Evolutionary conservation across 1,140 invertebrate genomes (phyloP), one percentile per base, ranked within the genome.

Genomic region (Drosophila jambulina): DNA sequence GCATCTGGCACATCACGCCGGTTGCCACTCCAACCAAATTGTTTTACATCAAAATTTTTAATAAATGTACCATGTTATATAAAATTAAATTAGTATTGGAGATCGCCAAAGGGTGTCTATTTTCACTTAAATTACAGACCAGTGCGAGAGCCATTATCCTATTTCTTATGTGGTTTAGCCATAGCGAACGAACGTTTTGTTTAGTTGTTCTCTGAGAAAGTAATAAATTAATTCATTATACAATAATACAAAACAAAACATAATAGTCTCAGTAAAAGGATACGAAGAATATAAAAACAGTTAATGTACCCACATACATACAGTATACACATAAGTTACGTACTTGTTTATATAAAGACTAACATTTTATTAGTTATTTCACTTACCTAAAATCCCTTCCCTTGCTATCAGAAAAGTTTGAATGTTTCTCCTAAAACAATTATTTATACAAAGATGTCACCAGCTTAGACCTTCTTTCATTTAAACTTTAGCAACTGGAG

Each of bases 401-500:
- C 15, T 15, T 54, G 13, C 32, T 17, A 21, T 36, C 34, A 38
- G 34, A 56, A 56, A 56, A 56, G 21, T 56, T 23, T 56, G 21
- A 56, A 12, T 56, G 32, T 12, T 36, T 38, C 32, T 23, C 53
- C 2, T 56, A 56, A 56, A 38, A 38, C 53, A 36, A 56, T 56
- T 56, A 56, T 56, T 56, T 56, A 54, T 36, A 46, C 38, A 56
- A 54, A 57, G 25, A 45, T 19, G 19, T 56, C 42, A 56, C 42
- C 34, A 23, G 53, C 51, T 23, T 23, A 32, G 49, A 68, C n/a
- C 46, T 32, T 21, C 53, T 17, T 29, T 21, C 51, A 58, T 27
- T 71, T 63, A 42, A 68, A 27, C 32, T 71, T 63, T 42, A 54
- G n/a, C 38, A 53, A 62, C 60, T 62, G 19, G 10, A 43, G 29